phyloP scores from a whole-genome alignment of 2,113 vertebrate species.

The Scomber japonicus region DNA sequence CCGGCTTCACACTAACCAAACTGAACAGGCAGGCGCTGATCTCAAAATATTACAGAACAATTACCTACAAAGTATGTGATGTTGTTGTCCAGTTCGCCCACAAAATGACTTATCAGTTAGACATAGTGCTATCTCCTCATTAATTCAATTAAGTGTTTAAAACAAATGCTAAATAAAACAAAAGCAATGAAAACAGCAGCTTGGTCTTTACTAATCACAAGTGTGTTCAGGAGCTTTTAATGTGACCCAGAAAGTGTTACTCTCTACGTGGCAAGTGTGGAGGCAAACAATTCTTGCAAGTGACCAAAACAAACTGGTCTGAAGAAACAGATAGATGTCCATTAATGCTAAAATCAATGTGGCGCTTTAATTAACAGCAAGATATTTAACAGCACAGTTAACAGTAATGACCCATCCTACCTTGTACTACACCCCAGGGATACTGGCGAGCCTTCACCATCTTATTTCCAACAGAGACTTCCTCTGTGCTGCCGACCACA shows the following conservation, averaged over 20 bases:
- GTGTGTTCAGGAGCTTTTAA: no score
- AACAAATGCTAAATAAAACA: no score
- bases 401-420: conserved; percentile 76
- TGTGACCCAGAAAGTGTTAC: no score
- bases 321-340: background rate
- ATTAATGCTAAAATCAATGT: background rate
- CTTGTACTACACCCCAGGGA: conserved; percentile 96
- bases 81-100: no score
- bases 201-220: no score
- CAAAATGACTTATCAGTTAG: no score
- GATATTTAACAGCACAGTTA: background rate
- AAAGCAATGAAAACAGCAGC: no score
- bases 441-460: conserved; percentile 96
- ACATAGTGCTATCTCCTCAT: no score
- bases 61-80: no score
- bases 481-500: conserved; percentile 95
- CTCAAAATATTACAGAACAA: background rate
- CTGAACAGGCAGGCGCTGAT: background rate
- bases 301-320: no score
- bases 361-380: background rate
- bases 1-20: background rate
- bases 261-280: no score
- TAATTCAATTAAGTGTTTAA: no score
- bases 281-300: background rate
- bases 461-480: conserved; percentile 95